Percentiles rank a stretch among this genome's conserved stretches.
These are phyloP conservation scores for Chauna torquata DNA, from an alignment of 2,113 vertebrate species.

Conservation along the genomic window DNA sequence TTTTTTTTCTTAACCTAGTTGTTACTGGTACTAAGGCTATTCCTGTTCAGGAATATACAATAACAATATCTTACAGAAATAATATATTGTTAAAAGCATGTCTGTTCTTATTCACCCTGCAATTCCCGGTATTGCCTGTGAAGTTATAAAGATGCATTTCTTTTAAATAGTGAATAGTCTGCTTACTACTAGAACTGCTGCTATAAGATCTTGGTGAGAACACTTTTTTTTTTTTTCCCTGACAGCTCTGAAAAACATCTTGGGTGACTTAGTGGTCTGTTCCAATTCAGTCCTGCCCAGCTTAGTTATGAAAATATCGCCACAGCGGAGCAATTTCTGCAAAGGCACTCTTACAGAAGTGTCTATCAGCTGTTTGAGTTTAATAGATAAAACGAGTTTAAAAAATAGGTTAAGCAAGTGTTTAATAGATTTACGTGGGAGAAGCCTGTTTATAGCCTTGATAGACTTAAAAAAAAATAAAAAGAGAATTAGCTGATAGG, in stretches of 20 bases:
- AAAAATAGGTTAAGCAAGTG: not conserved
- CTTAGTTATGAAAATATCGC: not conserved
- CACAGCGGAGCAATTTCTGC: not conserved
- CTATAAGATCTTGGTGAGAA: not conserved
- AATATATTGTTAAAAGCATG: not conserved
- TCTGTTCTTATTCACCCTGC: not conserved
- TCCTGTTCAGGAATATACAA: too few relatives aligned
- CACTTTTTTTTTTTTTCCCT: not conserved
- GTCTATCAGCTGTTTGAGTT: not conserved
- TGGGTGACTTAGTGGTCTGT: not conserved
- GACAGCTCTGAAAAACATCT: not conserved
- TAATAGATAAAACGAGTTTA: not conserved
- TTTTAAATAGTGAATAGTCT: not conserved
- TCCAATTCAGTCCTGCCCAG: not conserved
- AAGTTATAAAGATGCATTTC: not conserved
- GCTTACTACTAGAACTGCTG: not conserved
- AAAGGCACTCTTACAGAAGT: not conserved
- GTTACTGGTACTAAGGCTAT: not conserved
- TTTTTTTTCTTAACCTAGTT: not conserved
- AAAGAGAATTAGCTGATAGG: not conserved
- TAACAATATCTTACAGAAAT: too few relatives aligned
- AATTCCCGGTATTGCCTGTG: not conserved
- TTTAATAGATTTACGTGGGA: not conserved
- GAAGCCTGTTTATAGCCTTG: not conserved
- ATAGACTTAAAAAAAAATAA: not conserved